phyloP scores from a whole-genome alignment of 2,888 invertebrate genomes.

The Ormyrus labotus region DNA sequence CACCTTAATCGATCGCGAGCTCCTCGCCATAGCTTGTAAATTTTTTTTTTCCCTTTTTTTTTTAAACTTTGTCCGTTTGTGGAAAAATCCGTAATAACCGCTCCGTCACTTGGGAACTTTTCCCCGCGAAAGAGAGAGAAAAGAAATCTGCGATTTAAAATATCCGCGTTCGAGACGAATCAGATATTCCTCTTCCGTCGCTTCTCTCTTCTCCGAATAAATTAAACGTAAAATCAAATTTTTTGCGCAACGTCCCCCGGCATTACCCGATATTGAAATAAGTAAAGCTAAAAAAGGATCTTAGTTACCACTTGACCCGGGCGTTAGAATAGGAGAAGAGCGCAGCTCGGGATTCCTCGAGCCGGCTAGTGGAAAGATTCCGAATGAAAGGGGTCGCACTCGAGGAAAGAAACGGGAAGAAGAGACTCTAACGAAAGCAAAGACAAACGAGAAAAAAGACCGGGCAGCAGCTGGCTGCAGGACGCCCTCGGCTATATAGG shows the following conservation, averaged over 20 bases:
- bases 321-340: constrained; percentile 25
- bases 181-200: no score
- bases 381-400: constrained; percentile 47
- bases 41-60: no score
- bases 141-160: no score
- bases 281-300: constrained; percentile 2
- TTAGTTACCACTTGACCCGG: constrained; percentile 15
- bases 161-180: no score
- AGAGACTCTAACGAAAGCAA: constrained; percentile 49
- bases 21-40: no score
- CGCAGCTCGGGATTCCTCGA: constrained; percentile 26
- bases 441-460: constrained; percentile 28
- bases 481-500: background rate
- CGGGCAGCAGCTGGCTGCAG: background rate
- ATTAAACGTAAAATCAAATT: no score
- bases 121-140: no score
- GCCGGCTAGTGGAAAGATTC: constrained; percentile 20
- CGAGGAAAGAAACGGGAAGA: constrained; percentile 44
- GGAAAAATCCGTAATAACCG: background rate
- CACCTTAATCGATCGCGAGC: no score
- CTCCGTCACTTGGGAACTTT: no score
- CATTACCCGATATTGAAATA: constrained; percentile 17
- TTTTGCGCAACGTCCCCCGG: background rate
- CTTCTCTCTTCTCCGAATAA: no score
- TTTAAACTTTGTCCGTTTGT: background rate